phyloP scores from a whole-genome alignment of 2,797 vertebrate species.

The Trematomus bernacchii region DNA sequence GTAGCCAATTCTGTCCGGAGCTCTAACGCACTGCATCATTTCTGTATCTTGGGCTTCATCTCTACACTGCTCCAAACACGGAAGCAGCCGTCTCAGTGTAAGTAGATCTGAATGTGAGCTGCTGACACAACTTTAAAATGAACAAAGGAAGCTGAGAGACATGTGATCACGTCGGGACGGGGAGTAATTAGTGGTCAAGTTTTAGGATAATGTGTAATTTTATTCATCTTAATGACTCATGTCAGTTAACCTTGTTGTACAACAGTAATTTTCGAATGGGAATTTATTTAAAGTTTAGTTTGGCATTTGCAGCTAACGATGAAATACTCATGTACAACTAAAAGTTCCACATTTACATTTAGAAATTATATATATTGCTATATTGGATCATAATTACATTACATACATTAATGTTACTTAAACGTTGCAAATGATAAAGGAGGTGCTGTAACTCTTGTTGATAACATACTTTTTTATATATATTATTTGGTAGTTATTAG shows the following conservation, averaged over 20 bases:
- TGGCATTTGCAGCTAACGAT: neutral
- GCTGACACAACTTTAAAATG: conserved; percentile 16
- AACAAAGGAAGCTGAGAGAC: conserved; percentile 15
- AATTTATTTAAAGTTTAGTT: neutral
- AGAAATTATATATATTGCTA: no score
- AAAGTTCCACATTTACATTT: no score
- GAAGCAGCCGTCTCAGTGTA: neutral
- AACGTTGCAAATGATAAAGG: no score
- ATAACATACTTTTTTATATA: no score
- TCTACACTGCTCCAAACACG: neutral
- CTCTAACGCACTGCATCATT: neutral
- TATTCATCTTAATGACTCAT: no score
- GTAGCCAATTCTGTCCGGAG: neutral
- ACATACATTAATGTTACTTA: no score
- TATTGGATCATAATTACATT: no score
- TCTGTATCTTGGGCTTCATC: neutral
- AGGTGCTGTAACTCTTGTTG: no score
- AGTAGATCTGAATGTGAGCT: conserved; percentile 17
- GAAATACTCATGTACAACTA: no score
- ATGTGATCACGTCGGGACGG: neutral
- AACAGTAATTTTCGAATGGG: neutral
- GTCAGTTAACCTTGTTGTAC: neutral
- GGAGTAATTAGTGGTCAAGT: neutral
- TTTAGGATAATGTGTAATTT: no score
- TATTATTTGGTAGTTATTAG: no score